phyloP scores from a whole-genome alignment of 92 coral and sea anemone species.

The Parazoanthus darwini region DNA sequence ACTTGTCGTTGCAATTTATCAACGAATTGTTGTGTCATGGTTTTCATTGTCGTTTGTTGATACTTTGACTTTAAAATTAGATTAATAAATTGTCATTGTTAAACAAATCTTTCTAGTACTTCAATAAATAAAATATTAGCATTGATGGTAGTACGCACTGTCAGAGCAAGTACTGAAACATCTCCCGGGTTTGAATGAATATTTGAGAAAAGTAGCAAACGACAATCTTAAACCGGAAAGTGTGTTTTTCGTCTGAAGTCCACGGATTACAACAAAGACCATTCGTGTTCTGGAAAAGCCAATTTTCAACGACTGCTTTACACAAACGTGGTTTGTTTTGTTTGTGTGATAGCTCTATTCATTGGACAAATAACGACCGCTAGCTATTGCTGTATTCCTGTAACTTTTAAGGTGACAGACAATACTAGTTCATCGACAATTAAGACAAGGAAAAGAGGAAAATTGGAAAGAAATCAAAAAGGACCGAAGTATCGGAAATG shows the following conservation, averaged over 20 bases:
- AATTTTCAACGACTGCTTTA: slow-evolving; percentile 13
- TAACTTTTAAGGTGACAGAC: slow-evolving; percentile 11
- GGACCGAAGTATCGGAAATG: background rate
- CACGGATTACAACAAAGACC: background rate
- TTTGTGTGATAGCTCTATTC: slow-evolving; percentile 37
- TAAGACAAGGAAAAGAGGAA: background rate
- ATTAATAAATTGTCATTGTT: slow-evolving; percentile 37
- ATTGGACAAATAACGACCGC: slow-evolving; percentile 24
- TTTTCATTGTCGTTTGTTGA: background rate
- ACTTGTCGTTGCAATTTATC: background rate
- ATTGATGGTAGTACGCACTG: background rate
- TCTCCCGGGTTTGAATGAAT: background rate
- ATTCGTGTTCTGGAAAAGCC: background rate
- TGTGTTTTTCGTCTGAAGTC: background rate
- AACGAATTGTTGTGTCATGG: background rate
- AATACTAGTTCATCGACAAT: background rate
- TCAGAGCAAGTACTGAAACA: background rate
- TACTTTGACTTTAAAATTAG: slow-evolving; percentile 37
- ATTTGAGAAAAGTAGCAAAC: background rate
- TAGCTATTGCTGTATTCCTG: slow-evolving; percentile 12
- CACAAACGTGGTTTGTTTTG: slow-evolving; percentile 12
- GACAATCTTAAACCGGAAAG: background rate
- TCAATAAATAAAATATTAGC: slow-evolving; percentile 44
- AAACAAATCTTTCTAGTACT: slow-evolving; percentile 37
- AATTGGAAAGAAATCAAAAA: slow-evolving; percentile 4